Conservation (phyloP, 2,888 invertebrate genomes). For the Drosophila demipolita region DNA sequence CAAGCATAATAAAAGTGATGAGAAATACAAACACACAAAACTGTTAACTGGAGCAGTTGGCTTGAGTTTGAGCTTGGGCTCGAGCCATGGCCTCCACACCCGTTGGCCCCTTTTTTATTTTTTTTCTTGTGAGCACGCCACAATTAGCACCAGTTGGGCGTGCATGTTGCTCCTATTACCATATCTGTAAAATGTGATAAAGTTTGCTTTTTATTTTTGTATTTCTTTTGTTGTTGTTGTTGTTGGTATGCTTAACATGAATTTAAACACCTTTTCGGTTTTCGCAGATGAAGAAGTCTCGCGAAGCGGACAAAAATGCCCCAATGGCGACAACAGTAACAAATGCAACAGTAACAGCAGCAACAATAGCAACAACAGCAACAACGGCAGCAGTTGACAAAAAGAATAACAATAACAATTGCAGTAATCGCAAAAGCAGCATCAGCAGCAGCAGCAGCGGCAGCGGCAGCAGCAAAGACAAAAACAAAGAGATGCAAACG, state of each 20-base stretch:
- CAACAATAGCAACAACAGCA: constrained; percentile 25
- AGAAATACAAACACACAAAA: constrained; percentile 25
- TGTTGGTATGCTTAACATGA: neutral
- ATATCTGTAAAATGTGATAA: constrained; percentile 42
- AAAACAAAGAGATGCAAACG: constrained; percentile 79
- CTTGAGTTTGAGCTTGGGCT: constrained; percentile 26
- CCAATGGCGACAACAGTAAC: constrained; percentile 34
- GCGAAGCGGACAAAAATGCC: constrained; percentile 62
- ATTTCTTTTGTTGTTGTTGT: neutral
- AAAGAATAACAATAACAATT: constrained; percentile 67
- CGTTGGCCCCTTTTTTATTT: constrained; percentile 12
- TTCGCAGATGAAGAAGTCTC: constrained; percentile 69
- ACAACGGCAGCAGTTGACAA: constrained; percentile 43
- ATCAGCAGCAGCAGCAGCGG: constrained; percentile 50
- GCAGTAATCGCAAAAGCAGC: constrained; percentile 26
- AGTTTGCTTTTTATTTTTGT: neutral
- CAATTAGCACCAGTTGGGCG: constrained; percentile 68
- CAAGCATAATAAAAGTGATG: neutral
- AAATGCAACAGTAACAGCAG: constrained; percentile 28
- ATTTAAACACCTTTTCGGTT: neutral
- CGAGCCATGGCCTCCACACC: constrained; percentile 16
- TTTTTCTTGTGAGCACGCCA: constrained; percentile 36
- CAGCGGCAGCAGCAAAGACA: constrained; percentile 65
- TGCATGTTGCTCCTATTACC: constrained; percentile 48
- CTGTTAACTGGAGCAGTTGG: constrained; percentile 50